A percentile compares a stretch with the other conserved stretches of the same genome.
Evolutionary conservation across 2,888 invertebrate genomes (phyloP).

Genomic region (Dione juno): DNA sequence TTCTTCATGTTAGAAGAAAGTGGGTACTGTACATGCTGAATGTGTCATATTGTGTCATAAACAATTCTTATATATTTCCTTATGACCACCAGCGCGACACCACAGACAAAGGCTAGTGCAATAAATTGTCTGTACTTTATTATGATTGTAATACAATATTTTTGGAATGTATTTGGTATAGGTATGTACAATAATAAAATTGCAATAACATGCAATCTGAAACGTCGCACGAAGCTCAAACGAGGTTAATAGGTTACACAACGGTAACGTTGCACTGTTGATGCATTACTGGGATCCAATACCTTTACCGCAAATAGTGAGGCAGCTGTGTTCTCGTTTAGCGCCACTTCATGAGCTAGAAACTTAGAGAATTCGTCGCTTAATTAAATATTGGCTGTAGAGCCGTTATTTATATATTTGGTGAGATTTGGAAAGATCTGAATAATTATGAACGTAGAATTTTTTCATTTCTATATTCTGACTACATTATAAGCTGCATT

Average conservation of each 20-base stretch:
- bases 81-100: too few relatives aligned
- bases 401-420: background rate
- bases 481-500: too few relatives aligned
- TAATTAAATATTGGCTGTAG: conserved; percentile 5
- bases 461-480: too few relatives aligned
- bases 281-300: conserved; percentile 37
- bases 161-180: background rate
- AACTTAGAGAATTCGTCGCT: background rate
- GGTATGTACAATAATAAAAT: background rate
- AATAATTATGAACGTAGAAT: too few relatives aligned
- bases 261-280: conserved; percentile 46
- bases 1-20: too few relatives aligned
- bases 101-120: too few relatives aligned
- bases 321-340: conserved; percentile 63
- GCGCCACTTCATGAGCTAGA: conserved; percentile 47
- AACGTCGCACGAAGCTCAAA: conserved; percentile 39
- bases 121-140: too few relatives aligned
- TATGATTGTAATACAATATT: too few relatives aligned
- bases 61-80: too few relatives aligned
- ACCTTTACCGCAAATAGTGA: conserved; percentile 64
- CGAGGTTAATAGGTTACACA: conserved; percentile 49
- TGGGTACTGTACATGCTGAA: too few relatives aligned
- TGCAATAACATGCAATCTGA: conserved; percentile 3
- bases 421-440: too few relatives aligned
- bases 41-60: too few relatives aligned